Base-by-base conservation (phyloP, 2,888 invertebrate genomes). In the Cataglyphis rosenhaueri region DNA sequence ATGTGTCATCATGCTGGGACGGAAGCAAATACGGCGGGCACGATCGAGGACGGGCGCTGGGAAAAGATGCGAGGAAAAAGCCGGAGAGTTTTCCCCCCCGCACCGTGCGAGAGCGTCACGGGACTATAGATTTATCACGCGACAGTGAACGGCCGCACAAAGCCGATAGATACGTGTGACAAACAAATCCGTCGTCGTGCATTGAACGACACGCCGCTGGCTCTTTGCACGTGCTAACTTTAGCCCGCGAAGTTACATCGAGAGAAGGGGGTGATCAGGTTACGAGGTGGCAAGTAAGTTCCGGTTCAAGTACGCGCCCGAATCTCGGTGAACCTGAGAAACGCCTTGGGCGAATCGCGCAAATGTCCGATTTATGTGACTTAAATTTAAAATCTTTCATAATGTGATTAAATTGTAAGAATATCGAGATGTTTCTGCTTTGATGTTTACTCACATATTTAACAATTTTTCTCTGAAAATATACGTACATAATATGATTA, bases 71-170 rank as follows among this genome's bases (percentile, higher is more conserved):
- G 65, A 52, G 48, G 57, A 66, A 79, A 83, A 71, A 74, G 79
- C 68, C 18, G 18, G 25, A 15, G 81, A 83, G 82, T 57, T 81
- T 35, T 5, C 44, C 5, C 5, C 48, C n/a, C 65, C 68, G 76
- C 57, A 73, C 76, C 76, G 73, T 76, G 75, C 57, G 84, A 82
- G 73, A 76, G 85, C 85, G 85, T 85, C 85, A 85, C n/a, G 48
- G 81, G 83, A 86, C 70, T 87, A 85, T 87, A 79, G 89, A 91
- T 91, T 92, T 92, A 88, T 92, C 90, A 92, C 92, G 92, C 92
- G 91, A 92, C 89, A 89, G 75, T 87, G 92, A 90, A 86, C 89
- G 64, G 84, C 86, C 88, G 84, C 79, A 87, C 83, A 76, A 83
- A 82, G 85, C 61, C 75, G 78, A 83, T 84, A 68, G 81, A 84